Evolutionary conservation across 2,888 invertebrate genomes (phyloP), one percentile per base, ranked within the genome.

Genomic region (Iselma pallidipennis): DNA sequence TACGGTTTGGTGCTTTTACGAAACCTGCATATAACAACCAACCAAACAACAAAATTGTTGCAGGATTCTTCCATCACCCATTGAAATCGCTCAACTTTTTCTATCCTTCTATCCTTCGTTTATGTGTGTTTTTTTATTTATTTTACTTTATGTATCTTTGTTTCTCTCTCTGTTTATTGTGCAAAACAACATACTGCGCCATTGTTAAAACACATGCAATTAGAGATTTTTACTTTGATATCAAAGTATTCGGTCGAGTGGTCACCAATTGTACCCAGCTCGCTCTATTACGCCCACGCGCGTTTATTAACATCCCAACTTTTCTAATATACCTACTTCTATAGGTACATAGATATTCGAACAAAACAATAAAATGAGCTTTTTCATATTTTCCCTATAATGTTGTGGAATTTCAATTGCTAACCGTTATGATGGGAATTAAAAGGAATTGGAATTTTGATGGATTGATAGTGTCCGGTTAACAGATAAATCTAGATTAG

Each of bases 141-240:
- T 49, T 61, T 49, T 50, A 55, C 57, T 49, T 52, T 14, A 21
- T 25, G 7, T 42, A 26, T 56, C 52, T 56, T 52, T 56, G 52
- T 42, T 45, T 61, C 57, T 37, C 21, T 57, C 57, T 26, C 61
- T 57, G 61, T 58, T 50, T 59, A 53, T 50, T 54, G n/a, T 37
- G 51, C 59, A 23, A 63, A 56, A 59, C 63, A 45, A 33, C 52
- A 45, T 23, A 55, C 28, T 26, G 21, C 53, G 63, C 63, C 59
- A 63, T 63, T 63, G 63, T 63, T 63, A 33, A 59, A 55, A 57
- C 59, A 59, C 49, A 62, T 57, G 63, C 59, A 63, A 63, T 63
- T 63, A 74, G 73, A 80, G 80, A 80, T 80, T 81, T 81, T 81
- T 78, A 78, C 80, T 80, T 80, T 80, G 81, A 81, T 80, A 81